phyloP scores from a whole-genome alignment of 2,888 invertebrate species.

The Mechanitis messenoides region DNA sequence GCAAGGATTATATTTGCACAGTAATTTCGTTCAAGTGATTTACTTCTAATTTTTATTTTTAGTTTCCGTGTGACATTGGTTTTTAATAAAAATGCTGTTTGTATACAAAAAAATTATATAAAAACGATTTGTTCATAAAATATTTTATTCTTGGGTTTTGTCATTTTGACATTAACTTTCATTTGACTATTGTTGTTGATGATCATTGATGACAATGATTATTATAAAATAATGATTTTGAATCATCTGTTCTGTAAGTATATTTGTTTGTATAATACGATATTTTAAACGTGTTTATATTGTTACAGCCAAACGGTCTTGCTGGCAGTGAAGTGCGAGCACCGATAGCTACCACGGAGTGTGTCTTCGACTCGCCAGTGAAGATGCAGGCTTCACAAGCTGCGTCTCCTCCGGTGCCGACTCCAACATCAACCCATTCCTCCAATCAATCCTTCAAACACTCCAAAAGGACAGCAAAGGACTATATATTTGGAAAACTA shows the following conservation, averaged over 20 bases:
- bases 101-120: background rate
- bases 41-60: background rate
- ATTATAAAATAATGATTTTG: no score
- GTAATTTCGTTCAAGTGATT: conserved; percentile 4
- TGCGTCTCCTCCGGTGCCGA: conserved; percentile 58
- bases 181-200: conserved; percentile 1
- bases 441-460: conserved; percentile 61
- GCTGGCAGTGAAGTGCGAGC: conserved; percentile 64
- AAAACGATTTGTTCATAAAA: background rate
- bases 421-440: conserved; percentile 61
- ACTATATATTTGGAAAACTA: conserved; percentile 95
- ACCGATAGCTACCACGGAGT: conserved; percentile 76
- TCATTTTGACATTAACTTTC: background rate
- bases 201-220: background rate
- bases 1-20: conserved; percentile 18
- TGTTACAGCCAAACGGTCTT: conserved; percentile 65
- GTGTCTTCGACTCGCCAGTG: conserved; percentile 67
- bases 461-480: conserved; percentile 85
- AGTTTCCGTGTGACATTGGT: background rate
- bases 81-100: background rate
- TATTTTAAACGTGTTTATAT: conserved; percentile 23
- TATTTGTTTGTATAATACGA: no score
- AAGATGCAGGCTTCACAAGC: conserved; percentile 72
- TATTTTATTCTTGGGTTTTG: background rate
- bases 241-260: no score